phyloP scores from a whole-genome alignment of 2,888 invertebrate genomes.

The Agonopterix arenella region DNA sequence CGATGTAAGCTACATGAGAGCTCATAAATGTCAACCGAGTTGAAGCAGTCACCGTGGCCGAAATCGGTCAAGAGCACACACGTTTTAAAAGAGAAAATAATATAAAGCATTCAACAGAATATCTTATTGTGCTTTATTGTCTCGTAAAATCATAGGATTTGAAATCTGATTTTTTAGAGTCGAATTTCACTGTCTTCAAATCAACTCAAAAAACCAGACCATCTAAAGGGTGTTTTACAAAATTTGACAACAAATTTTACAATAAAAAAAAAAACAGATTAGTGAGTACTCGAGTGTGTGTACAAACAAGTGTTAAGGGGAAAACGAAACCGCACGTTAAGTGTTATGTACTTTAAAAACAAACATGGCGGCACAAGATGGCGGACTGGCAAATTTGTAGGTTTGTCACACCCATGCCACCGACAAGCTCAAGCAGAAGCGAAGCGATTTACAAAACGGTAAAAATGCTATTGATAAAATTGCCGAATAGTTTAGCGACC shows the following conservation, averaged over 20 bases:
- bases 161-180: too few species aligned
- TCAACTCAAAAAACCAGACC: too few species aligned
- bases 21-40: too few species aligned
- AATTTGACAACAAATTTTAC: background rate
- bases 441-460: conserved; percentile 53
- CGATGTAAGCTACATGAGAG: too few species aligned
- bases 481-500: conserved; percentile 15
- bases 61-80: too few species aligned
- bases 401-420: conserved; percentile 48
- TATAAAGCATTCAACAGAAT: too few species aligned
- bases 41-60: too few species aligned
- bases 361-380: background rate
- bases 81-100: too few species aligned
- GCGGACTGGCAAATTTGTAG: background rate
- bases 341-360: conserved; percentile 25
- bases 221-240: background rate
- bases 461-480: conserved; percentile 9
- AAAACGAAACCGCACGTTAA: conserved; percentile 56
- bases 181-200: too few species aligned
- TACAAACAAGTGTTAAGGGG: conserved; percentile 74
- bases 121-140: too few species aligned
- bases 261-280: conserved; percentile 41
- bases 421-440: conserved; percentile 71
- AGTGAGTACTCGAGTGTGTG: conserved; percentile 58
- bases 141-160: too few species aligned